phyloP scores from a whole-genome alignment of 2,113 vertebrate genomes.

The Sialia sialis region DNA sequence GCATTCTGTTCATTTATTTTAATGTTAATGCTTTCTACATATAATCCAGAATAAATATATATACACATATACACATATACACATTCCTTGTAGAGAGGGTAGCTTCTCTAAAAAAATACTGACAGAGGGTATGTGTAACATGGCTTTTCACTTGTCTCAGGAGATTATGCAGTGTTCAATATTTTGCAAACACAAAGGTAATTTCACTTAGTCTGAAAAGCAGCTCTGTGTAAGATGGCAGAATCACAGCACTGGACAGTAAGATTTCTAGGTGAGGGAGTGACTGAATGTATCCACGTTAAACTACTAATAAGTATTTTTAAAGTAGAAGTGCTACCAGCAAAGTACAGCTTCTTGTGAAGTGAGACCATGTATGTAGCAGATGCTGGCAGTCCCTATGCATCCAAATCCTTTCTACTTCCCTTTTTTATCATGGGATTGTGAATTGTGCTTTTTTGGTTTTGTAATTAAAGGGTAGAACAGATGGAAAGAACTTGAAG shows the following conservation, averaged over 20 bases:
- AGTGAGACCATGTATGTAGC: not conserved
- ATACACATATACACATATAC: too few relatives aligned
- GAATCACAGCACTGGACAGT: not conserved
- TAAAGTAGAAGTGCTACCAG: not conserved
- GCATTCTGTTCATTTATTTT: not conserved
- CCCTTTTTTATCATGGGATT: not conserved
- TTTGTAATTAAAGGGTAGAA: slow-evolving; percentile 21
- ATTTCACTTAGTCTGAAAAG: not conserved
- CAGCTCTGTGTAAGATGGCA: not conserved
- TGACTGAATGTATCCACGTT: not conserved
- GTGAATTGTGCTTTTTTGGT: not conserved
- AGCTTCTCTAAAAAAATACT: not conserved
- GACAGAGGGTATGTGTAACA: not conserved
- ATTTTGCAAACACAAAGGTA: not conserved
- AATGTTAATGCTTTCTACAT: not conserved
- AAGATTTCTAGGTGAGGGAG: not conserved
- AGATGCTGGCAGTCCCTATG: not conserved
- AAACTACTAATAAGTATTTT: not conserved
- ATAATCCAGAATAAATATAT: not conserved
- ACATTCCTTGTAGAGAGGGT: not conserved
- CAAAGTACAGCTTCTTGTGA: not conserved
- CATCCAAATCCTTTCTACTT: not conserved
- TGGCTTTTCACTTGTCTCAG: not conserved
- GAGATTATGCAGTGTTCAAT: not conserved
- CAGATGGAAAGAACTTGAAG: not conserved